Base-by-base conservation (phyloP, 2,113 vertebrate species). In the Chascanopsetta lugubris region DNA sequence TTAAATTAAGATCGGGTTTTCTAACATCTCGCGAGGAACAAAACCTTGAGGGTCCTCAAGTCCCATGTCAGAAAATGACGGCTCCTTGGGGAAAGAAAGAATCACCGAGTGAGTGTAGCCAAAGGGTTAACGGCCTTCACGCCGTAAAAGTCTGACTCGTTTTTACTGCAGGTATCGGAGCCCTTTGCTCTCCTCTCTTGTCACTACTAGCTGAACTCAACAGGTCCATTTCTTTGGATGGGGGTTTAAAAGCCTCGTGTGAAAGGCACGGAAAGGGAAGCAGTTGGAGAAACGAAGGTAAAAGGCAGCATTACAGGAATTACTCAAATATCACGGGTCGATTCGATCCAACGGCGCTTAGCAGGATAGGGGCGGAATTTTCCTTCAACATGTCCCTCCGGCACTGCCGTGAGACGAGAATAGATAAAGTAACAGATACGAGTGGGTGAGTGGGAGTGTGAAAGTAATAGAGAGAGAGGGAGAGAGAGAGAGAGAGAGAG, bases 311-410 rank as follows among this genome's bases (percentile, higher is more conserved):
- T 46, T 1, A 29, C 10, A 50, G 20, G 13, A 24, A 18, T 8
- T 15, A 18, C 13, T 30, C 50, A 10, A 30, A 48, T 24, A 22
- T 46, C 15, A 65, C 12, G 7, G n/a, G 38, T 25, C 1, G 2
- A 36, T 46, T 66, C 21, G 25, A 21, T 25, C 8, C 4, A 27
- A 11, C 27, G 17, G 21, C 30, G 34, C 4, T 0, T n/a, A 47
- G 51, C 50, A 18, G 58, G 34, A 70, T 68, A 5, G 5, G 11
- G 29, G 21, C 27, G 24, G 58, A 38, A 57, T 56, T 65, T 54
- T 34, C 25, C 40, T 55, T 58, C 10, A 63, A 71, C 13, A 11
- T 12, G 13, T 32, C 12, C 25, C 24, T 25, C 26, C 45, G 47
- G 66, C 46, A n/a, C 26, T 5, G 26, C 15, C 6, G 61, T 18